Conservation (phyloP, 2,797 vertebrate species). For the Tragopan temminckii region DNA sequence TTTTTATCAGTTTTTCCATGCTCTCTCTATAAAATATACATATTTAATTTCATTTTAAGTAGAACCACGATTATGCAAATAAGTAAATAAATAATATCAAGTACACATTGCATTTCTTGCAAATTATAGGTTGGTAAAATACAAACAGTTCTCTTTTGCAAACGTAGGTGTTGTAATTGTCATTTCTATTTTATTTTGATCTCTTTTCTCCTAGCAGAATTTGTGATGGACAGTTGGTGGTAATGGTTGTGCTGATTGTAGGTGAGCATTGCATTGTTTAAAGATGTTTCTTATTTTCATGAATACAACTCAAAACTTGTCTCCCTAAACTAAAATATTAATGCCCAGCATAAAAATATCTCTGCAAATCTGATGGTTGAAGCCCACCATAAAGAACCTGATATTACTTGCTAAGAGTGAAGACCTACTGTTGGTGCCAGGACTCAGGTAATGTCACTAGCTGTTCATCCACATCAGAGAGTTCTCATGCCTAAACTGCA, state of each 20-base stretch:
- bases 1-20: background rate
- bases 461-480: background rate
- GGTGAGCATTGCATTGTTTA: background rate
- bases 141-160: conserved; percentile 30
- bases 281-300: background rate
- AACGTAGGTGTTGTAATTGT: background rate
- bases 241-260: background rate
- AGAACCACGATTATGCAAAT: background rate
- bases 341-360: background rate
- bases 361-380: background rate
- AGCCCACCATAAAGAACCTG: background rate
- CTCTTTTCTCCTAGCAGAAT: background rate
- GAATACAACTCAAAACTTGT: background rate
- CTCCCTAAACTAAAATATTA: background rate
- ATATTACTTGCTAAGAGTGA: background rate
- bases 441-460: background rate
- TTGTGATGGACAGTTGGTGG: conserved; percentile 19
- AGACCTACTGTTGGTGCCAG: background rate
- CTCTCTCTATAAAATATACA: background rate
- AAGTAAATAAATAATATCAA: background rate
- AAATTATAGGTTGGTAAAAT: conserved; percentile 48
- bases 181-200: background rate
- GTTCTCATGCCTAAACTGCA: background rate
- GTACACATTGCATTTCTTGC: background rate
- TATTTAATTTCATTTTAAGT: background rate